A percentile compares a stretch with the other conserved stretches of the same genome.
Evolutionary conservation across 2,797 vertebrate species (phyloP).

Genomic region (Coluber constrictor): DNA sequence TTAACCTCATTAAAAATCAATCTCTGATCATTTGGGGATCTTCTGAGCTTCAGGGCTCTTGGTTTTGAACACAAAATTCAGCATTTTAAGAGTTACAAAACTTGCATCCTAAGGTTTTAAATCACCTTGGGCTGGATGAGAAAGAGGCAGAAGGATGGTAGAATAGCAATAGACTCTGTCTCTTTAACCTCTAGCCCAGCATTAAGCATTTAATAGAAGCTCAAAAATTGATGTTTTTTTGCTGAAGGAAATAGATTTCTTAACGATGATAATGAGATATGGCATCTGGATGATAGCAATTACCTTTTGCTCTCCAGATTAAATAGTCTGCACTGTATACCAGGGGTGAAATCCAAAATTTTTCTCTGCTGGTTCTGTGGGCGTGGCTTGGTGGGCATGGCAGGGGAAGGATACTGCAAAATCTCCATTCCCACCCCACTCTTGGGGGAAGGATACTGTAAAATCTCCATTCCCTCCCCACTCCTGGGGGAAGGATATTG

Average conservation of each 20-base stretch:
- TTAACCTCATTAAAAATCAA: background rate
- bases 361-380: too few relatives aligned
- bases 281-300: background rate
- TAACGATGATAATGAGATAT: background rate
- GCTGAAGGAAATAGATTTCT: background rate
- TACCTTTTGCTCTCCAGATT: background rate
- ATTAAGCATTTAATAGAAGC: background rate
- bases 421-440: too few relatives aligned
- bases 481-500: too few relatives aligned
- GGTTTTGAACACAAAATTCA: background rate
- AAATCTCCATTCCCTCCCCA: too few relatives aligned
- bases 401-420: too few relatives aligned
- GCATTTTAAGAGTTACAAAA: background rate
- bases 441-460: too few relatives aligned
- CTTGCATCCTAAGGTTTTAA: background rate
- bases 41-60: background rate
- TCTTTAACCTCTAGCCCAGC: background rate
- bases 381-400: too few relatives aligned
- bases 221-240: background rate
- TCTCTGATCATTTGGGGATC: background rate
- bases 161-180: background rate
- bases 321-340: background rate
- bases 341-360: too few relatives aligned
- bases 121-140: too few relatives aligned
- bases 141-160: background rate